Base-by-base conservation (phyloP, 2,797 vertebrate genomes). In the Chelmon rostratus region DNA sequence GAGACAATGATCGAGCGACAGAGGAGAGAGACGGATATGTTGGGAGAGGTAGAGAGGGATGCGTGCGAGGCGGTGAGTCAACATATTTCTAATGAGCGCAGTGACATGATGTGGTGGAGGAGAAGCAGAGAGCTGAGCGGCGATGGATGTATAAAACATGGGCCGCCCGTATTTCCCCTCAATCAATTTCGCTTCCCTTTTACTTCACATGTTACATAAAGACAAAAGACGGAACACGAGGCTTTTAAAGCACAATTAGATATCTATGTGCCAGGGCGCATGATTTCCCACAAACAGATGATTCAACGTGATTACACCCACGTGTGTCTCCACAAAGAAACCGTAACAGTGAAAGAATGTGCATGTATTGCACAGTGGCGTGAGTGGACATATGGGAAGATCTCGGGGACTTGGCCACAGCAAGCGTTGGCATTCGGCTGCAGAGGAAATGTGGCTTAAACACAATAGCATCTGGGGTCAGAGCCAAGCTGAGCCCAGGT, bases 41-140 rank as follows among this genome's bases (percentile, higher is more conserved):
- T 57, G 68, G 53, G 74, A 76, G 73, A 81, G 58, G 62, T 46
- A 82, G 61, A 75, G 49, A 61, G 46, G 53, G 59, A 64, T 75
- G 84, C 59, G n/a, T 79, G 85, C 23, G 16, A 89, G 86, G 88
- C 79, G 37, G 91, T 92, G 93, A 94, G 92, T 94, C 92, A 89
- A 94, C 93, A 94, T 82, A 90, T 94, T 93, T 91, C 83, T 89
- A 93, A 93, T 89, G 88, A 93, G 86, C 69, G 16, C 68, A 37
- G 65, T 87, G 90, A 86, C 90, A 88, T 73, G 86, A 87, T 77
- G 85, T 71, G 82, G 77, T 54, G 56, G 72, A 80, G 67, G 44
- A 67, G 70, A 77, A 72, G 38, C 63, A 54, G 75, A 73, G 47
- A 0, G 80, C 68, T 9, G 81, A 81, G 66, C 61, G 49, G 58